Conservation (phyloP, 2,888 invertebrate genomes). For the Lysandra bellargus region DNA sequence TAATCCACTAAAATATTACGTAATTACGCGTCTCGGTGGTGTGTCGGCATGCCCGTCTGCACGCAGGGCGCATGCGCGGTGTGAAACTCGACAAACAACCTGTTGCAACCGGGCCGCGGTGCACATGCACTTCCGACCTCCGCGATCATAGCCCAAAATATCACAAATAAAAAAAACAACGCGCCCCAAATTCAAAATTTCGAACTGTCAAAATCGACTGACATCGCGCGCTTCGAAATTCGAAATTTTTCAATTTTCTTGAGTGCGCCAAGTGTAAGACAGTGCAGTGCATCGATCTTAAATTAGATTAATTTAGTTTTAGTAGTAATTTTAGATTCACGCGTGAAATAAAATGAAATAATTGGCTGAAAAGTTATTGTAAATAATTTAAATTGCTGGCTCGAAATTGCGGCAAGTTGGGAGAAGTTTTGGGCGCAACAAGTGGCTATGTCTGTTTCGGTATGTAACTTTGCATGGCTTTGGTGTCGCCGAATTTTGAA, state of each 20-base stretch:
- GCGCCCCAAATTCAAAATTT: conserved; percentile 42
- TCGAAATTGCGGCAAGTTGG: conserved; percentile 51
- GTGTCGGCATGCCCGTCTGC: conserved; percentile 61
- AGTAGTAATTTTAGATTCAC: neutral
- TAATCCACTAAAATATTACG: conserved; percentile 28
- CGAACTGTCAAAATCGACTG: conserved; percentile 32
- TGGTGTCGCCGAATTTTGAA: conserved; percentile 61
- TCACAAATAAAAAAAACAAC: conserved; percentile 52
- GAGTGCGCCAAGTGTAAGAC: conserved; percentile 1
- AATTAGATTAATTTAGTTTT: neutral
- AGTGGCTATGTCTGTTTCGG: conserved; percentile 76
- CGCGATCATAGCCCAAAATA: conserved; percentile 53
- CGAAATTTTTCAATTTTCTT: neutral
- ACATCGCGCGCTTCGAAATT: neutral
- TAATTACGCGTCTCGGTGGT: conserved; percentile 45
- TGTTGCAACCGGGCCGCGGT: conserved; percentile 76
- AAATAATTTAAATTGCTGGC: conserved; percentile 39
- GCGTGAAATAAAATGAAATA: neutral
- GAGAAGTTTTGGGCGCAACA: conserved; percentile 72
- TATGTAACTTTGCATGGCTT: conserved; percentile 77
- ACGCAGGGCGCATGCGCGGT: conserved; percentile 62
- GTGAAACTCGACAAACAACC: conserved; percentile 69
- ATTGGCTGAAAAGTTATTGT: conserved; percentile 23
- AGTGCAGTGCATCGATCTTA: conserved; percentile 15
- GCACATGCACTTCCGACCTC: conserved; percentile 70